Conservation (phyloP, 2,113 vertebrate species). For the Siniperca chuatsi region DNA sequence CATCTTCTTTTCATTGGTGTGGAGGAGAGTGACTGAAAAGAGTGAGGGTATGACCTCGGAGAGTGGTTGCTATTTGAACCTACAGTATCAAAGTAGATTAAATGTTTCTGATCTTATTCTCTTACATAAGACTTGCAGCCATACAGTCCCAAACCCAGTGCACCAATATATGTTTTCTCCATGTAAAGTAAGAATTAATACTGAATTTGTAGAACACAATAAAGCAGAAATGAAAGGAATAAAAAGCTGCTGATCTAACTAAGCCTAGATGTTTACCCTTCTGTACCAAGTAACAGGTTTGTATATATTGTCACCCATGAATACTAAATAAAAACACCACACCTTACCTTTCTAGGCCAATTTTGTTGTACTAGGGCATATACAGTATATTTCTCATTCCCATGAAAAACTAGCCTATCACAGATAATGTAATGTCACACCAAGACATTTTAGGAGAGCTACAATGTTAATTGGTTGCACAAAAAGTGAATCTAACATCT, state of each 20-base stretch:
- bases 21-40: constrained; percentile 22
- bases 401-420: neutral
- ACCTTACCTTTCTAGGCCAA: neutral
- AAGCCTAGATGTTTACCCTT: neutral
- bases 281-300: neutral
- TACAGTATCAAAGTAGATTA: constrained; percentile 48
- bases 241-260: neutral
- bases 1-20: constrained; percentile 16
- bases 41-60: constrained; percentile 22
- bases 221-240: neutral
- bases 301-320: neutral
- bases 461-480: neutral
- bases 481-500: constrained; percentile 19
- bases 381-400: neutral
- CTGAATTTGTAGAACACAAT: neutral
- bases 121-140: neutral
- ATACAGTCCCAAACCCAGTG: neutral
- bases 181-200: neutral
- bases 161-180: neutral
- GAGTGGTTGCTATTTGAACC: constrained; percentile 29
- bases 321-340: neutral
- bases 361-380: neutral
- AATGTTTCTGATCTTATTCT: constrained; percentile 33
- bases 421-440: neutral
- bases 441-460: neutral